Percentiles rank a stretch among this genome's conserved stretches.
Evolutionary conservation across 2,113 vertebrate genomes (phyloP).

Genomic region (Etheostoma spectabile): DNA sequence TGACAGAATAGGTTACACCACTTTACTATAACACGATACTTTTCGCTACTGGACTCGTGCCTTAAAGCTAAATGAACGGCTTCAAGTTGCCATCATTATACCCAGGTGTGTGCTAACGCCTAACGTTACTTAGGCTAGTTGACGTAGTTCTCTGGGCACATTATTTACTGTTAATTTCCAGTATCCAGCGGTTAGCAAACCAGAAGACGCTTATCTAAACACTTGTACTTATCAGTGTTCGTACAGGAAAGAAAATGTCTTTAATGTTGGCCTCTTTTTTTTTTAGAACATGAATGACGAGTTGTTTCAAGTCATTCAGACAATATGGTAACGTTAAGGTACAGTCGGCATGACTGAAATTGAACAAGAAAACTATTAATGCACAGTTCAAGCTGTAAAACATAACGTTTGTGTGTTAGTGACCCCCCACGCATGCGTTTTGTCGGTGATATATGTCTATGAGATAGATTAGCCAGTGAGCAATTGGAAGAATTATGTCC

Average conservation of each 20-base stretch:
- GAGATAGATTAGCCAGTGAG: constrained; percentile 30
- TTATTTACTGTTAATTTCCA: background rate
- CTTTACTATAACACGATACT: too few relatives aligned
- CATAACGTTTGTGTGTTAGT: background rate
- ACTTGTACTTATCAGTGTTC: too few relatives aligned
- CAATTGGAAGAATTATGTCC: background rate
- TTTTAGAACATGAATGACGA: background rate
- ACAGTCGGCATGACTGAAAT: background rate
- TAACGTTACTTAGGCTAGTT: background rate
- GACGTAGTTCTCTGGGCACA: background rate
- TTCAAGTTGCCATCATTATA: background rate
- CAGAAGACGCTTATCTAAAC: background rate
- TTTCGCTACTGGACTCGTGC: background rate
- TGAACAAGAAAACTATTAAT: background rate
- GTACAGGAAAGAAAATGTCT: background rate
- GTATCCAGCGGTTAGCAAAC: background rate
- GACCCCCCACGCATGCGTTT: too few relatives aligned
- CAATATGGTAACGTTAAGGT: too few relatives aligned
- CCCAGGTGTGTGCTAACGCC: constrained; percentile 11
- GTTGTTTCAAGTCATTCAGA: background rate
- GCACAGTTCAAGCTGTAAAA: background rate
- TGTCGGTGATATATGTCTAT: background rate
- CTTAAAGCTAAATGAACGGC: background rate
- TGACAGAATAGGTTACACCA: background rate
- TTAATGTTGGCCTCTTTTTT: background rate